Base-by-base conservation (phyloP, 2,113 vertebrate genomes). In the Macrotus californicus region DNA sequence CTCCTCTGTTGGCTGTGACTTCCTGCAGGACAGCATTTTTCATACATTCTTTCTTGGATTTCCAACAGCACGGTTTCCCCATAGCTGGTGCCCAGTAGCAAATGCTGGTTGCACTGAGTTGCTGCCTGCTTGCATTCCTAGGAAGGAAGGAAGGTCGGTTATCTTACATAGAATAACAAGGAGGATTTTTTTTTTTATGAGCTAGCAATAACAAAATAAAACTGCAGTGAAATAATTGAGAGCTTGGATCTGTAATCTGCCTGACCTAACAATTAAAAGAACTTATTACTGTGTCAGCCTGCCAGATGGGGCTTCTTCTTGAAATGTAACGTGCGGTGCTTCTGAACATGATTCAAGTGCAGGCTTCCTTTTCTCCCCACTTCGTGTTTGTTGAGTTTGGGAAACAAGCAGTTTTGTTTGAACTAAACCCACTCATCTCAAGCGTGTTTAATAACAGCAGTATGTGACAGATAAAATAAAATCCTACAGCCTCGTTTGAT, bases 241-340 rank as follows among this genome's bases (percentile, higher is more conserved):
- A 98, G 97, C 52, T 96, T 96, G 94, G 79, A 96, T 98, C 96
- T 97, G 91, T 97, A 96, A 96, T 98, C 95, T 95, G 97, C 97
- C 97, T 98, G 98, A 98, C 98, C 98, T 98, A 97, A 98, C 98
- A 98, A 98, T 98, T 98, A 98, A 94, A 96, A 97, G 96, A 98
- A 98, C 95, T 98, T 98, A 98, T 98, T 98, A 97, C 97, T 21
- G 2, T 98, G 97, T 98, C 97, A 98, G 97, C 94, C 86, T 97
- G 97, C 97, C 98, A 98, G 98, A 98, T 98, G 98, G 98, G 98
- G 98, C 96, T 94, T 97, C 96, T 97, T 95, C 97, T 97, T 73
- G 79, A 97, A 97, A 95, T 96, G 96, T 95, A 96, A 96, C 22
- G 41, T 98, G 97, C 77, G 13, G 81, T 82, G 76, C 97, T 98